Conservation (phyloP, 1,140 invertebrate genomes). For the Polypedilum pembai region DNA sequence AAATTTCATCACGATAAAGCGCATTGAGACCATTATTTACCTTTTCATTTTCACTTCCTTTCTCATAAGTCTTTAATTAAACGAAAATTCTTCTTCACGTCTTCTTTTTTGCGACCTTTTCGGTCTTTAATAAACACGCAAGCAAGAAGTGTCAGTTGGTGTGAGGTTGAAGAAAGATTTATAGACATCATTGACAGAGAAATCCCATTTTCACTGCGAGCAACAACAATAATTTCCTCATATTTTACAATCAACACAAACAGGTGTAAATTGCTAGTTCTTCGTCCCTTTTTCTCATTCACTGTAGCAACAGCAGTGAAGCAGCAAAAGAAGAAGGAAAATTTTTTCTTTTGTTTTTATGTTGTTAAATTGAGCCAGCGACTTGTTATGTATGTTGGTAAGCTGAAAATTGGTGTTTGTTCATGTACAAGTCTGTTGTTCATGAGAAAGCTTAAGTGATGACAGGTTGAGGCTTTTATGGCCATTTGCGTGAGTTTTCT, state of each 20-base stretch:
- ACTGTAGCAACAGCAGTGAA: background rate
- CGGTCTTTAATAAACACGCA: too few relatives aligned
- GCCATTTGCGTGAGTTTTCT: background rate
- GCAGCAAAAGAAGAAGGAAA: background rate
- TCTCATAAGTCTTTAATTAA: background rate
- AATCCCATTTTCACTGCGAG: background rate
- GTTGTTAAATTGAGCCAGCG: background rate
- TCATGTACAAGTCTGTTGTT: background rate
- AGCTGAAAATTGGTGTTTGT: background rate
- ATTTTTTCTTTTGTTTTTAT: background rate
- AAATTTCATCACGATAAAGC: background rate
- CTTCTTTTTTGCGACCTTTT: too few relatives aligned
- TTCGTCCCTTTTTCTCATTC: background rate
- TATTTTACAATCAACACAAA: conserved; percentile 14
- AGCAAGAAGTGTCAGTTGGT: background rate
- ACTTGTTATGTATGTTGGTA: background rate
- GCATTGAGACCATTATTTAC: background rate
- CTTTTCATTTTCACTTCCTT: background rate
- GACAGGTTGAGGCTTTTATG: conserved; percentile 24
- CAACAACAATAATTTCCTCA: background rate
- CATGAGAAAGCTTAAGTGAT: conserved; percentile 3
- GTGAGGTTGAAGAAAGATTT: background rate
- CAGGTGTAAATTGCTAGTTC: conserved; percentile 16
- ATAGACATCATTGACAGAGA: conserved; percentile 9
- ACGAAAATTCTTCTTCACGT: background rate